phyloP scores from a whole-genome alignment of 2,888 invertebrate species.

The Bombylius major region DNA sequence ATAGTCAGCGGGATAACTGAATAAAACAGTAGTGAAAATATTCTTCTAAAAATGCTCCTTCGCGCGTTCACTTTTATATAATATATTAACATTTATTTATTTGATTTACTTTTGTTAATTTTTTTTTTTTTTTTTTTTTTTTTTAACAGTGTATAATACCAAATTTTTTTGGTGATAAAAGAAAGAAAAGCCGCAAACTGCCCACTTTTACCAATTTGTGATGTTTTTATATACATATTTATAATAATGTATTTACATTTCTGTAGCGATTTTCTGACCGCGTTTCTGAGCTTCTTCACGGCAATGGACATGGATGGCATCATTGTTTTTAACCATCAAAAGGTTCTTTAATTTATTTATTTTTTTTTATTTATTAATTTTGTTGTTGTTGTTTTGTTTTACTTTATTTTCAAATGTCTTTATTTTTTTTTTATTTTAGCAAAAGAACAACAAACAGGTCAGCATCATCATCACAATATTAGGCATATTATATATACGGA shows the following conservation, averaged over 20 bases:
- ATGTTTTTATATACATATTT: not conserved
- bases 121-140: too few species aligned
- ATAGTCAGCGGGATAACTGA: too few species aligned
- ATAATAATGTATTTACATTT: not conserved
- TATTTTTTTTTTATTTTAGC: too few species aligned
- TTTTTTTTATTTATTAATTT: too few species aligned
- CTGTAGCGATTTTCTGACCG: not conserved
- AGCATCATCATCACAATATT: too few species aligned
- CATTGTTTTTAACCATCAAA: not conserved
- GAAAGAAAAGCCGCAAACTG: not conserved
- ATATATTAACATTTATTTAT: not conserved
- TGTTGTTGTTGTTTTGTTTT: too few species aligned
- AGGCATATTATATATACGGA: too few species aligned
- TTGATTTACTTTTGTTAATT: too few species aligned
- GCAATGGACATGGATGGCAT: not conserved
- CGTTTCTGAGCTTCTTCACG: not conserved
- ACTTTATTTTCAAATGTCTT: too few species aligned
- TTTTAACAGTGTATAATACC: too few species aligned
- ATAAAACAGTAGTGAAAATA: not conserved
- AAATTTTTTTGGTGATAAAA: not conserved
- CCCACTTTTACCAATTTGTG: not conserved
- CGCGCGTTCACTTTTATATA: not conserved
- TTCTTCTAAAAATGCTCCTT: not conserved
- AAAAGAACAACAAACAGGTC: too few species aligned
- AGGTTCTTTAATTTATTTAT: too few species aligned